Percentiles rank a stretch among this genome's conserved stretches.
Evolutionary conservation across 2,888 invertebrate species (phyloP).

Genomic region (Cataglyphis rosenhaueri): DNA sequence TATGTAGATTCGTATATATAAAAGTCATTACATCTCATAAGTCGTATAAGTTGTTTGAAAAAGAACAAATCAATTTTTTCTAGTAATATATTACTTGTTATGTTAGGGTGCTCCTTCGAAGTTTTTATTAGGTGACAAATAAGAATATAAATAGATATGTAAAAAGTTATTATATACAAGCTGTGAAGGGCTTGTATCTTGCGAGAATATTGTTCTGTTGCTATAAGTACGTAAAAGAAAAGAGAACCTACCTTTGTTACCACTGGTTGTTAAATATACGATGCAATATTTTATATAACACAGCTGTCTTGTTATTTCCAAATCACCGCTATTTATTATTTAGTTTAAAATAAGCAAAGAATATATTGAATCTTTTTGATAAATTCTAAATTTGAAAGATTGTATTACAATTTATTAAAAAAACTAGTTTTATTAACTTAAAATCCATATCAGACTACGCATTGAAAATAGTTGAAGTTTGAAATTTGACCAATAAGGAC

Average conservation of each 20-base stretch:
- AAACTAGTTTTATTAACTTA: background rate
- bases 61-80: constrained; percentile 70
- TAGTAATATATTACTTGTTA: constrained; percentile 79
- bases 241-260: constrained; percentile 81
- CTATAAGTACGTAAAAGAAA: constrained; percentile 78
- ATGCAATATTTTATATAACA: constrained; percentile 73
- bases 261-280: constrained; percentile 82
- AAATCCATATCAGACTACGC: too few species aligned
- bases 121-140: constrained; percentile 60
- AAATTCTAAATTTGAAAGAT: background rate
- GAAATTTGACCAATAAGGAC: too few species aligned
- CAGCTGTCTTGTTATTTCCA: constrained; percentile 28
- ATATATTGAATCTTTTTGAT: background rate
- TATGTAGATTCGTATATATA: constrained; percentile 75
- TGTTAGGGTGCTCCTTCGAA: constrained; percentile 73
- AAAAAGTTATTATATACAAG: constrained; percentile 65
- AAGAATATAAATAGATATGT: constrained; percentile 65
- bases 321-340: background rate
- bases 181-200: constrained; percentile 69
- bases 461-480: too few species aligned
- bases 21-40: constrained; percentile 76
- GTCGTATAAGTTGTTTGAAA: constrained; percentile 58
- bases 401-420: background rate
- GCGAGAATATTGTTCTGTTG: constrained; percentile 76
- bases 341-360: background rate